phyloP scores from a whole-genome alignment of 2,113 vertebrate species.

The Merops nubicus region DNA sequence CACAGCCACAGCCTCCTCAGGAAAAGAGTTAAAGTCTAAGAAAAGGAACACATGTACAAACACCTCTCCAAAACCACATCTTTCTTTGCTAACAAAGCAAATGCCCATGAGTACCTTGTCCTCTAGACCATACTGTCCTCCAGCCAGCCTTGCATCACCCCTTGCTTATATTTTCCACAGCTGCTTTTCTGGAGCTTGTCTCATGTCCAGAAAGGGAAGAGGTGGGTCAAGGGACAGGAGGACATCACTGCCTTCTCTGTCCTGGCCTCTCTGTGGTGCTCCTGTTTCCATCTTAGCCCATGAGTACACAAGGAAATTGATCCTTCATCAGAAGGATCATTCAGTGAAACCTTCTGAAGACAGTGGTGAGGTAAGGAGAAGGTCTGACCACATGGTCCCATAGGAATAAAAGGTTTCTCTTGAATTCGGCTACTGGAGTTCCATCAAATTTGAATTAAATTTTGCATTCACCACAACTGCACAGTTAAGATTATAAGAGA shows the following conservation, averaged over 20 bases:
- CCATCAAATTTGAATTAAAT: background rate
- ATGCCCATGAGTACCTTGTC: fast-evolving
- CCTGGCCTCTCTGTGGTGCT: background rate
- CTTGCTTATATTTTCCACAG: background rate
- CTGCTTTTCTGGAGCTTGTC: background rate
- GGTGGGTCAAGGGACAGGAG: too few species aligned
- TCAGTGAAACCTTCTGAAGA: background rate
- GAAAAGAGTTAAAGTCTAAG: background rate
- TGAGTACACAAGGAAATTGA: background rate
- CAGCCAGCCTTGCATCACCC: background rate
- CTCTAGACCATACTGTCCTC: background rate
- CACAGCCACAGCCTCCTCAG: background rate
- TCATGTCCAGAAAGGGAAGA: background rate
- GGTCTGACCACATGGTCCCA: background rate
- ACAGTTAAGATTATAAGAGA: background rate
- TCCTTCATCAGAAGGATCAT: background rate
- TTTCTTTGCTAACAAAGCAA: background rate
- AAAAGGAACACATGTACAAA: background rate
- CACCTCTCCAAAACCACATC: background rate
- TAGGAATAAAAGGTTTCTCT: background rate
- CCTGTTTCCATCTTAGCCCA: background rate
- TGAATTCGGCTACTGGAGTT: background rate
- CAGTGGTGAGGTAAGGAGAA: background rate
- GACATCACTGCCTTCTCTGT: background rate
- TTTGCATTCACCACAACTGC: background rate